Percentiles rank a stretch among this genome's conserved stretches.
Evolutionary conservation across 1,140 invertebrate genomes (phyloP).

Genomic region (Melanaphis sacchari): DNA sequence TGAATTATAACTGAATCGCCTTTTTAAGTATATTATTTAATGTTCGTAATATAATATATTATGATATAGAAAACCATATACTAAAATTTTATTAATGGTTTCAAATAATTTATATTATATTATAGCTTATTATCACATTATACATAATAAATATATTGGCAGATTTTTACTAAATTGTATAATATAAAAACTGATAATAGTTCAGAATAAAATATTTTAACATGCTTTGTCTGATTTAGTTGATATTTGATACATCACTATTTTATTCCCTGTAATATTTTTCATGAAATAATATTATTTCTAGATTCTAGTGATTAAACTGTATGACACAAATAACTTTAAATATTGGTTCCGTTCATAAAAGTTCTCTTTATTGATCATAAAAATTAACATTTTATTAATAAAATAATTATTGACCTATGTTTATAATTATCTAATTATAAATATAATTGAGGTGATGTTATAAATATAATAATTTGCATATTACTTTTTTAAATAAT

Average conservation of each 20-base stretch:
- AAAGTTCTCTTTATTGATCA: background rate
- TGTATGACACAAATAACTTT: background rate
- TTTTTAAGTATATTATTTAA: background rate
- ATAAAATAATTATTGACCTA: background rate
- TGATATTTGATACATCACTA: background rate
- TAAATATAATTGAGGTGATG: background rate
- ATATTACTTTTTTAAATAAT: background rate
- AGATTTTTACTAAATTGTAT: background rate
- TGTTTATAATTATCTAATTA: background rate
- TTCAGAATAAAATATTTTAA: background rate
- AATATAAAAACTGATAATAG: background rate
- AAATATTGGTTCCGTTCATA: background rate
- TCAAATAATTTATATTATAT: background rate
- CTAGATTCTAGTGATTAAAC: background rate
- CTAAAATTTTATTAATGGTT: background rate
- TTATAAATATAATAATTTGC: background rate
- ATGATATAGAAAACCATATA: background rate
- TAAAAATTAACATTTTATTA: background rate
- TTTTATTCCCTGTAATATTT: no score
- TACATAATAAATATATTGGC: background rate
- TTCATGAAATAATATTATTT: background rate
- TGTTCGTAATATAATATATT: background rate
- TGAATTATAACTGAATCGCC: background rate
- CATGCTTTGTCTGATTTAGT: background rate
- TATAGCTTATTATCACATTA: background rate